Evolutionary conservation across 35 echinoderm and acorn worm genomes (phyloP), one percentile per base, ranked within the genome.

Genomic region (Apostichopus parvimensis): DNA sequence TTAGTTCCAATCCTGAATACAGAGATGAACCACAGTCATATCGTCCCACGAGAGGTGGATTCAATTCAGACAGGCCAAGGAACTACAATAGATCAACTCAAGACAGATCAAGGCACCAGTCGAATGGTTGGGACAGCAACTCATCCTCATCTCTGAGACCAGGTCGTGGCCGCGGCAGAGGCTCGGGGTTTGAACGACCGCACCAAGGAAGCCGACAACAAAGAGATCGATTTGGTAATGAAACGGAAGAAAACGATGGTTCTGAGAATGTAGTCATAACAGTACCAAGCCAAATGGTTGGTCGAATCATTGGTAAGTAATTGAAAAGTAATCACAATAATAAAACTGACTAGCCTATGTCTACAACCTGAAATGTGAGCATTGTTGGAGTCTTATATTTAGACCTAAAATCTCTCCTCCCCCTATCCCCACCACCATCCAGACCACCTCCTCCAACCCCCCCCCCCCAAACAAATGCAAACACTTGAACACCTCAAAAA

Each of bases 251-350:
- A 65, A 88, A 56, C 8, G 57, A 60, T 28, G 15, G 28, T 8
- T 25, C 86, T 10, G 60, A 65, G 23, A 18, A 9, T 15, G 13
- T 52, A 10, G 68, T 75, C 7, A 72, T 88, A 26, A 28, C 18
- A 88, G 86, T 88, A 4, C n/a, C 60, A 20, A 65, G 21, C n/a
- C 86, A 75, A 52, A 72, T 88, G 61, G 86, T 88, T 24, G 86
- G 86, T 53, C 58, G 26, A 21, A 65, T 88, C 64, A 88, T 88
- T 28, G 86, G 86, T 88, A 52, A 88, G 62, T n/a, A 25, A 6
- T 5, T 6, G 12, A 18, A 57, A 64, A 87, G 15, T 7, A 18
- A 21, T 79, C 10, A 18, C 14, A 79, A 79, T 18, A 6, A 18
- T 21, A 18, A 10, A 14, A 23, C 8, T 9, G 77, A 45, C 12